phyloP scores from a whole-genome alignment of 2,888 invertebrate genomes.

The Andrena dorsata region DNA sequence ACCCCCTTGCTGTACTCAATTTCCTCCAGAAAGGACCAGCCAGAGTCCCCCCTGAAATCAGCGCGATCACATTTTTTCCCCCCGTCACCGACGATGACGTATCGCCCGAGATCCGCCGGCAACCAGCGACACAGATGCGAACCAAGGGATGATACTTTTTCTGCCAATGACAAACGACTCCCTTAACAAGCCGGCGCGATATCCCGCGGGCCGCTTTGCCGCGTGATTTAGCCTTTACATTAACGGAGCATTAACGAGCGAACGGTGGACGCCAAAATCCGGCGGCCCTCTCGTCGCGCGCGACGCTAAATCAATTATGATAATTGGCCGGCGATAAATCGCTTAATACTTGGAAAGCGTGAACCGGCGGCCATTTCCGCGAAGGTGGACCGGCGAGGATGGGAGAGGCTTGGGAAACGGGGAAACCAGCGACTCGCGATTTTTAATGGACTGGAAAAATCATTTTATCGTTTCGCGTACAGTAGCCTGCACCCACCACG shows the following conservation, averaged over 20 bases:
- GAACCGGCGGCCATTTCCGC: slow-evolving; percentile 5
- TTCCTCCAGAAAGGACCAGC: not conserved
- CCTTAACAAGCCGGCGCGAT: slow-evolving; percentile 28
- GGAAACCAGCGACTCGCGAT: slow-evolving; percentile 32
- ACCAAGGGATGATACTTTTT: slow-evolving; percentile 21
- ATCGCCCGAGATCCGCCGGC: not conserved
- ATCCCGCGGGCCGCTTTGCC: slow-evolving; percentile 47
- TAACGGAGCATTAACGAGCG: slow-evolving; percentile 65
- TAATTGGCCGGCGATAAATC: slow-evolving; percentile 69
- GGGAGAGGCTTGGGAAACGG: not conserved
- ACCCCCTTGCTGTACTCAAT: not conserved
- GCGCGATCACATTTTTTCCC: not conserved
- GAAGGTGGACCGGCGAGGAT: slow-evolving; percentile 2
- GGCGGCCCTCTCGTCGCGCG: slow-evolving; percentile 10
- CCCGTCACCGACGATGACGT: not conserved
- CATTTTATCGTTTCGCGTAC: slow-evolving; percentile 12
- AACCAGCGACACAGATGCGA: not conserved
- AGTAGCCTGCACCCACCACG: not conserved
- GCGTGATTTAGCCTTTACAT: slow-evolving; percentile 63
- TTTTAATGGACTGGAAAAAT: slow-evolving; percentile 54
- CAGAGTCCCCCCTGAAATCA: not conserved
- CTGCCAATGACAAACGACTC: slow-evolving; percentile 39
- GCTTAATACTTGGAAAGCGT: slow-evolving; percentile 59
- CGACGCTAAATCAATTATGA: slow-evolving; percentile 70
- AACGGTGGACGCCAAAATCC: slow-evolving; percentile 42